Evolutionary conservation across 2,888 invertebrate species (phyloP).

Genomic region (Drosophila cognata): DNA sequence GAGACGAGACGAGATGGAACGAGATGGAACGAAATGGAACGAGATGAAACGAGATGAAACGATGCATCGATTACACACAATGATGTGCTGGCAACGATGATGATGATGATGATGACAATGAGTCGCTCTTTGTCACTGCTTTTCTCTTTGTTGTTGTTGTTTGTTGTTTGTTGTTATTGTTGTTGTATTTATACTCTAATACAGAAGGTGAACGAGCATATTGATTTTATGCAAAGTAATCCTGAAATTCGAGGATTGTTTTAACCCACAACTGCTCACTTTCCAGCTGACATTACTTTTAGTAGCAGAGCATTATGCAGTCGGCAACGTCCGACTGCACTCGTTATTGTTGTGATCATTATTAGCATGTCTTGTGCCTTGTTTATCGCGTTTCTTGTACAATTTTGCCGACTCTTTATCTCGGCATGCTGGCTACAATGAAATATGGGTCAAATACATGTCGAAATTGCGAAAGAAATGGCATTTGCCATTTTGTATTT

Average conservation of each 20-base stretch:
- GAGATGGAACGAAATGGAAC: not conserved
- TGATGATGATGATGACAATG: conserved; percentile 23
- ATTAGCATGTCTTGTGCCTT: conserved; percentile 36
- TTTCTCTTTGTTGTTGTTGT: not conserved
- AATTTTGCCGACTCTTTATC: conserved; percentile 38
- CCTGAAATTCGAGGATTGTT: not conserved
- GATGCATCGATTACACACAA: conserved; percentile 63
- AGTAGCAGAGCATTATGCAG: not conserved
- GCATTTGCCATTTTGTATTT: conserved; percentile 23
- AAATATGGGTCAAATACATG: conserved; percentile 72
- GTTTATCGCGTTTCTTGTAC: conserved; percentile 6
- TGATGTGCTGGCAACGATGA: conserved; percentile 55
- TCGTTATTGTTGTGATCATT: conserved; percentile 56
- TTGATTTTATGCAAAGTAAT: not conserved
- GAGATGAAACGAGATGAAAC: conserved; percentile 28
- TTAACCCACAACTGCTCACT: not conserved
- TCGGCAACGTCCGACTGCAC: not conserved
- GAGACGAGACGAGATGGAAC: not conserved
- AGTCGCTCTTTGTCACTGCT: conserved; percentile 19
- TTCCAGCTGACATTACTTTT: not conserved
- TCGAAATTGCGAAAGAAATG: conserved; percentile 60
- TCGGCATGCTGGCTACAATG: conserved; percentile 41
- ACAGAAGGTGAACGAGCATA: not conserved
- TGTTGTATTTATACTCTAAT: not conserved
- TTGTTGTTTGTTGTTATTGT: not conserved